Evolutionary conservation across 2,797 vertebrate genomes (phyloP).

Genomic region (Sitta carolinensis): DNA sequence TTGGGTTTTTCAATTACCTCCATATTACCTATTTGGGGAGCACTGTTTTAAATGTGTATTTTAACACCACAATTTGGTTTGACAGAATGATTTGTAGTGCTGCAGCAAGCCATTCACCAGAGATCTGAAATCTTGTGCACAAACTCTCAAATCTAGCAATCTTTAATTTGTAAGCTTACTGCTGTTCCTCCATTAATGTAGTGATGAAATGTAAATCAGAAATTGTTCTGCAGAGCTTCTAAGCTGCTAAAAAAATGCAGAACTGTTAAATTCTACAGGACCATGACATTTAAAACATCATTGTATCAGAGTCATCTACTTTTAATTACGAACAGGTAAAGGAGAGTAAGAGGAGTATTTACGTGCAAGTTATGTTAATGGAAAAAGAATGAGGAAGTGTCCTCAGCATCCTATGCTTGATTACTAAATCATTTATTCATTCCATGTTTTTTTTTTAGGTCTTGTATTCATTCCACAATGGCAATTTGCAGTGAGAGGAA

Average conservation of each 20-base stretch:
- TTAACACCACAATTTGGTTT: conserved; percentile 59
- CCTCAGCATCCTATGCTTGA: background rate
- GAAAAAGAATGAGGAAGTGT: background rate
- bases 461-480: background rate
- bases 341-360: background rate
- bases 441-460: background rate
- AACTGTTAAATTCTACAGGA: conserved; percentile 15
- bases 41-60: conserved; percentile 59
- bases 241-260: conserved; percentile 14
- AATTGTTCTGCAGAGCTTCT: conserved; percentile 31
- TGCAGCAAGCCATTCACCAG: conserved; percentile 53
- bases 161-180: conserved; percentile 31
- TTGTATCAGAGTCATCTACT: background rate
- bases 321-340: conserved; percentile 32
- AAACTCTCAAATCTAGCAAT: conserved; percentile 47
- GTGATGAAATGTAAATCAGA: conserved; percentile 47
- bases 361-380: background rate
- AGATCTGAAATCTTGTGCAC: conserved; percentile 55
- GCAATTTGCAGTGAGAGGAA: background rate
- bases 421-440: background rate
- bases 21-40: conserved; percentile 46
- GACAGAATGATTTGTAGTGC: conserved; percentile 71
- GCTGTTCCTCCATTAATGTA: conserved; percentile 39
- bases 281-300: background rate
- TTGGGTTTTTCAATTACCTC: conserved; percentile 55